Evolutionary conservation across 1,140 invertebrate genomes (phyloP), one percentile per base, ranked within the genome.

Genomic region (Ditylenchus dipsaci): DNA sequence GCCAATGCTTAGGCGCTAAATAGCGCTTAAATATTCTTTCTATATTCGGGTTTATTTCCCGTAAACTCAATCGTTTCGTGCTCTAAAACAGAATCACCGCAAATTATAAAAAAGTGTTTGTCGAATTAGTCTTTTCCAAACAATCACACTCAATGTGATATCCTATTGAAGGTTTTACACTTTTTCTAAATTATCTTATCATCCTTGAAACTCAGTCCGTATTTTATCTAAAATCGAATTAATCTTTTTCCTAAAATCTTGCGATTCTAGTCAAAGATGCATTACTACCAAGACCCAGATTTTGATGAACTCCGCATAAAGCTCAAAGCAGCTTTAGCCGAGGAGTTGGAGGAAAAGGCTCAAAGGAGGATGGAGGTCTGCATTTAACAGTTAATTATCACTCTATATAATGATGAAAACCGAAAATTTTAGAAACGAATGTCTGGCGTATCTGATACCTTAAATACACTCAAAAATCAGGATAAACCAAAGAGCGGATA

Each of bases 401-500:
- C n/a, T 74, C 65, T 33, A 7, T 29, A 11, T 3, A 3, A 38
- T 11, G 11, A 11, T 3, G 11, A 11, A 38, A 38, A 38, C 33
- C 3, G 3, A 38, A 3, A 38, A 38, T 67, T 47, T 74, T 27
- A 75, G 68, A 21, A 49, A 19, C 58, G 62, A 57, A 63, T 76
- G 1, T 29, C 38, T n/a, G 72, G 72, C 15, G 47, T 73, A 33
- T 73, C 47, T 1, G 60, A 45, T 42, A 56, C 49, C 0, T 27
- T 74, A 45, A 61, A 61, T 11, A 23, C 23, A 56, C 53, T 74
- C 21, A 74, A 64, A 45, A 77, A 74, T 60, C 72, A 63, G 19
- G 47, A 60, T 23, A 26, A 74, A 13, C 42, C 19, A 73, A 71
- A 45, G 47, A 62, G 45, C 64, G 74, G n/a, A 70, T 77, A 53